These are phyloP conservation scores for Kryptopterus vitreolus DNA, from an alignment of 2,797 vertebrate species.

Conservation along the genomic window DNA sequence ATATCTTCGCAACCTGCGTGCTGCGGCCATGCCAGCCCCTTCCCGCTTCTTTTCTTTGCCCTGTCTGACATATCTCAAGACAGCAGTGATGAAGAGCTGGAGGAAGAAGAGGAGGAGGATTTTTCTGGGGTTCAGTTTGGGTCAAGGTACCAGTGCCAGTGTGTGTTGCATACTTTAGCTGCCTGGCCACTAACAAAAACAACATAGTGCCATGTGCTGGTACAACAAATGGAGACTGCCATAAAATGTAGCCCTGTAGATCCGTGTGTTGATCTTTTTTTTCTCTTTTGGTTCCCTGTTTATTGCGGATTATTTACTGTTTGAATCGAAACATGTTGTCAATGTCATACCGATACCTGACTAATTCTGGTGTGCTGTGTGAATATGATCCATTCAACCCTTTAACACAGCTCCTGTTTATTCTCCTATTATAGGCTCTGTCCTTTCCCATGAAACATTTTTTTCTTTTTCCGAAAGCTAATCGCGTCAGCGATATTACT, in stretches of 20 bases:
- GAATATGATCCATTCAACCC: conserved; percentile 14
- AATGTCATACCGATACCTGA: not conserved
- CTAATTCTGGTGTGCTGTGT: conserved; percentile 39
- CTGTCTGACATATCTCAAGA: conserved; percentile 93
- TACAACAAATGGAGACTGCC: conserved; percentile 20
- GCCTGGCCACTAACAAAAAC: conserved; percentile 65
- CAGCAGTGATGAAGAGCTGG: conserved; percentile 93
- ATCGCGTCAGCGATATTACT: conserved; percentile 6
- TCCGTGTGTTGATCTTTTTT: not conserved
- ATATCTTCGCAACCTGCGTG: conserved; percentile 40
- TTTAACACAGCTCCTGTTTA: conserved; percentile 4
- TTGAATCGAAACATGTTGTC: not conserved
- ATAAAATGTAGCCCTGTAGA: conserved; percentile 15
- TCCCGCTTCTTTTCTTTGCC: conserved; percentile 91
- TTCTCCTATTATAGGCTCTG: conserved; percentile 14
- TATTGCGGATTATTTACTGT: not conserved
- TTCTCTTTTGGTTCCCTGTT: not conserved
- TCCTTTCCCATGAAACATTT: not conserved
- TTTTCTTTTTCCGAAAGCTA: conserved; percentile 2
- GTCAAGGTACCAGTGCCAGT: conserved; percentile 90
- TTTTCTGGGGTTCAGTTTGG: conserved; percentile 97
- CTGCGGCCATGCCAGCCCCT: conserved; percentile 78
- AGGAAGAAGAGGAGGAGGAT: conserved; percentile 83
- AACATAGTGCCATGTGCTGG: conserved; percentile 25
- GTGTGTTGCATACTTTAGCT: conserved; percentile 74